Conservation (phyloP, 1,140 invertebrate genomes). For the Tribolium madens region DNA sequence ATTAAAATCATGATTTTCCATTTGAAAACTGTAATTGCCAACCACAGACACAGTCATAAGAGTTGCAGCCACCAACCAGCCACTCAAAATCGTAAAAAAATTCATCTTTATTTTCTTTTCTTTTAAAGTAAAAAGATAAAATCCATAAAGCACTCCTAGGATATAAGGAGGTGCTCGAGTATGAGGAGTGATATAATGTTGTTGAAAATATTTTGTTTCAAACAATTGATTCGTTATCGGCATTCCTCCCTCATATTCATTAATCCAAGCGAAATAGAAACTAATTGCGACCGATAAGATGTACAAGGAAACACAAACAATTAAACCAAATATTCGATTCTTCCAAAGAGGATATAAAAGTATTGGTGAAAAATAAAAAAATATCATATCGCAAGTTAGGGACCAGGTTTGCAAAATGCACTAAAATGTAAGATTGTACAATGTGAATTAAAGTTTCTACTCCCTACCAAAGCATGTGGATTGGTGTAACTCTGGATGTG, state of each 20-base stretch:
- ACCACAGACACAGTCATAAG: slow-evolving; percentile 36
- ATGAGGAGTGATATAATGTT: slow-evolving; percentile 49
- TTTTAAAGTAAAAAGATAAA: slow-evolving; percentile 36
- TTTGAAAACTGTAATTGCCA: slow-evolving; percentile 44
- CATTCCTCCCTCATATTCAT: slow-evolving; percentile 48
- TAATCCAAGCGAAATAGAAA: slow-evolving; percentile 52
- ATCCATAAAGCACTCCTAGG: slow-evolving; percentile 48
- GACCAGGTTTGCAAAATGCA: slow-evolving; percentile 76
- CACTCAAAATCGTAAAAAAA: slow-evolving; percentile 2
- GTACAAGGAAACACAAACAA: slow-evolving; percentile 29
- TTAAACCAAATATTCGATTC: slow-evolving; percentile 43
- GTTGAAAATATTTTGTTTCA: slow-evolving; percentile 47
- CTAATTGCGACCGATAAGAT: slow-evolving; percentile 20
- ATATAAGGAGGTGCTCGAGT: slow-evolving; percentile 47
- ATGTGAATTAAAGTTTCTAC: too few species aligned
- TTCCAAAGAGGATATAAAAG: slow-evolving; percentile 66
- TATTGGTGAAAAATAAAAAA: slow-evolving; percentile 69
- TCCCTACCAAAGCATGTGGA: slow-evolving; percentile 53
- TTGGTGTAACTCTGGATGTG: slow-evolving; percentile 64
- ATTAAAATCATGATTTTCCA: slow-evolving; percentile 50
- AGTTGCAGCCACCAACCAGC: slow-evolving; percentile 33
- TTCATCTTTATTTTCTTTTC: slow-evolving; percentile 43
- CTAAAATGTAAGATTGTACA: too few species aligned
- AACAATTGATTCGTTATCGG: slow-evolving; percentile 35
- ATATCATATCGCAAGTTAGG: slow-evolving; percentile 73